Percentiles rank a stretch among this genome's conserved stretches.
Conservation (phyloP, 2,888 invertebrate genomes). For the Deilephila elpenor region DNA sequence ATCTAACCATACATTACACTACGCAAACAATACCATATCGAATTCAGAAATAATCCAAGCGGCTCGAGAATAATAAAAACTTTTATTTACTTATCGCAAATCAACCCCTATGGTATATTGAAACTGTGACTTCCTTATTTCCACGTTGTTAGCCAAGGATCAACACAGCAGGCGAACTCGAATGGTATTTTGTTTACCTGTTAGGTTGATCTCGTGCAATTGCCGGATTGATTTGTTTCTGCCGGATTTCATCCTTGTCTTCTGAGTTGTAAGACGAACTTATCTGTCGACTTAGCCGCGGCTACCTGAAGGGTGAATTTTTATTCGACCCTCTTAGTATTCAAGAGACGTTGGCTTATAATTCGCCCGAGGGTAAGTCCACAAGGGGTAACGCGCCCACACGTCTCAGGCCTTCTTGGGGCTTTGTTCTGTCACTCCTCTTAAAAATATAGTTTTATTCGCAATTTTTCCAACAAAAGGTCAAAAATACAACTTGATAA, state of each 20-base stretch:
- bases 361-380: conserved; percentile 72
- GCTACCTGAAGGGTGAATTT: conserved; percentile 78
- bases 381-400: conserved; percentile 64
- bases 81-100: conserved; percentile 40
- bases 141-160: conserved; percentile 68
- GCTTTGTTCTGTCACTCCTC: conserved; percentile 58
- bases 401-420: conserved; percentile 58
- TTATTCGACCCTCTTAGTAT: conserved; percentile 77
- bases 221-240: conserved; percentile 73
- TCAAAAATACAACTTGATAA: background rate
- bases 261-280: conserved; percentile 60
- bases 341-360: conserved; percentile 74
- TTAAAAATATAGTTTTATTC: conserved; percentile 46
- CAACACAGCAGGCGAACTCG: conserved; percentile 62
- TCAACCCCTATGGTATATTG: conserved; percentile 42
- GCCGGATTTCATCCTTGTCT: conserved; percentile 67
- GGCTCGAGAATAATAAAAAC: background rate
- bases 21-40: conserved; percentile 1
- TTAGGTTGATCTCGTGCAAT: conserved; percentile 65
- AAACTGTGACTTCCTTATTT: conserved; percentile 55
- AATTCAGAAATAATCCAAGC: background rate
- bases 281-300: conserved; percentile 76
- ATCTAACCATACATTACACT: conserved; percentile 3
- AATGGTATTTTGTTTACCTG: conserved; percentile 67
- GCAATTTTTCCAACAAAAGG: background rate